Evolutionary conservation across 2,113 vertebrate genomes (phyloP).

Genomic region (Rhizomys pruinosus): DNA sequence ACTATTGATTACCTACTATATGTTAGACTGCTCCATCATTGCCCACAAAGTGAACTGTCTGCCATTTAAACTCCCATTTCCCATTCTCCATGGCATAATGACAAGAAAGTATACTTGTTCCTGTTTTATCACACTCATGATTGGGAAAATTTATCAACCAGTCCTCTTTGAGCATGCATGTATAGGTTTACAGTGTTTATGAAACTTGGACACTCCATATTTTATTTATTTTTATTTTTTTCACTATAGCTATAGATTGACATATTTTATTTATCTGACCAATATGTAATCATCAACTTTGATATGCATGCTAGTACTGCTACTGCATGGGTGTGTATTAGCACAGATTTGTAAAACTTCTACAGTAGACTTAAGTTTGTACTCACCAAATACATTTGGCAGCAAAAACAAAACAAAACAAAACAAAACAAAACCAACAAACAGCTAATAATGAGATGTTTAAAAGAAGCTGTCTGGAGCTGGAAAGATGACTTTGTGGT

Average conservation of each 20-base stretch:
- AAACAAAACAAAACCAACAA: conserved; percentile 1
- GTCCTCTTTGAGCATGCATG: neutral
- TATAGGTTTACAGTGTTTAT: neutral
- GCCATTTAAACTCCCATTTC: neutral
- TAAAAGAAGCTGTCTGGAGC: neutral
- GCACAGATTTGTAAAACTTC: neutral
- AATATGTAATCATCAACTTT: neutral
- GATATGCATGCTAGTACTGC: neutral
- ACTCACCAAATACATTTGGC: neutral
- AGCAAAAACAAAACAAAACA: no score
- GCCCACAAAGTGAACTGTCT: neutral
- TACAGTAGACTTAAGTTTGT: neutral
- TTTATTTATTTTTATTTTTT: no score
- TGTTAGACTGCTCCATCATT: neutral
- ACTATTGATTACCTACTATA: neutral
- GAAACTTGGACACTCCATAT: neutral
- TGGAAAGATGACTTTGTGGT: neutral
- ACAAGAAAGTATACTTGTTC: neutral
- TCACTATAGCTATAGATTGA: no score
- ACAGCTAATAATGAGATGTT: neutral
- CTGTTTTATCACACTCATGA: neutral
- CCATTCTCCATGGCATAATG: neutral
- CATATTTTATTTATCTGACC: neutral
- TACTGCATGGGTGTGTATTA: no score
- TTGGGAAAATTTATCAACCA: neutral